These are phyloP conservation scores for Diceros bicornis DNA, from an alignment of 2,797 vertebrate species.

Conservation along the genomic window DNA sequence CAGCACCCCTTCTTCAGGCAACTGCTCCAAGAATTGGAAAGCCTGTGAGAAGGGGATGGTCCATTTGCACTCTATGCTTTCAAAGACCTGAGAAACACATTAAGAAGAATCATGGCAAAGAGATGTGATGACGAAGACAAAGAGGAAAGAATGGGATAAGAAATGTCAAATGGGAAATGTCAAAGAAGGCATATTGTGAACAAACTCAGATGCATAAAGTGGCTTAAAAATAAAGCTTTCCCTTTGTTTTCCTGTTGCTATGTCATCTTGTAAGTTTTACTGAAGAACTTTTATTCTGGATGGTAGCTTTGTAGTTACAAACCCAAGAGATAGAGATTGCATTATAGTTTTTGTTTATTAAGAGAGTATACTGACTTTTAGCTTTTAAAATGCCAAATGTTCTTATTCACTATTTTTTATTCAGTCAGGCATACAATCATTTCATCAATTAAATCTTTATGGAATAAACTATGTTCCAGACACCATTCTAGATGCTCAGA, in stretches of 20 bases:
- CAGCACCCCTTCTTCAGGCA: background rate
- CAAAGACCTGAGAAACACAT: background rate
- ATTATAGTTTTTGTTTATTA: background rate
- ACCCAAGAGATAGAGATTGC: background rate
- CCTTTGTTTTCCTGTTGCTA: background rate
- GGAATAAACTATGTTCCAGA: background rate
- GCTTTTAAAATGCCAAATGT: conserved; percentile 15
- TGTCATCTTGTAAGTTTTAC: background rate
- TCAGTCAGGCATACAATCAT: background rate
- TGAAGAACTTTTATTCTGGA: background rate
- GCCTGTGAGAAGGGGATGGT: background rate
- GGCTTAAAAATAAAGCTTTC: background rate
- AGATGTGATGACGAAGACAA: background rate
- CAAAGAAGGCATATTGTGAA: background rate
- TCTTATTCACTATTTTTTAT: background rate
- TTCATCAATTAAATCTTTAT: conserved; percentile 20
- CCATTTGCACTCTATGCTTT: background rate
- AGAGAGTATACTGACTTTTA: background rate
- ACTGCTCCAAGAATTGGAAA: background rate
- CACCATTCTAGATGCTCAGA: background rate
- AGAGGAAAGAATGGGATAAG: background rate
- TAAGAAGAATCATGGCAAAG: background rate
- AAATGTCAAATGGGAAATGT: background rate
- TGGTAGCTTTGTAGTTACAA: background rate
- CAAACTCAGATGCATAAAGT: background rate